phyloP scores from a whole-genome alignment of 37 sponge, comb jelly and placozoan species.

The Eunapius fragilis region DNA sequence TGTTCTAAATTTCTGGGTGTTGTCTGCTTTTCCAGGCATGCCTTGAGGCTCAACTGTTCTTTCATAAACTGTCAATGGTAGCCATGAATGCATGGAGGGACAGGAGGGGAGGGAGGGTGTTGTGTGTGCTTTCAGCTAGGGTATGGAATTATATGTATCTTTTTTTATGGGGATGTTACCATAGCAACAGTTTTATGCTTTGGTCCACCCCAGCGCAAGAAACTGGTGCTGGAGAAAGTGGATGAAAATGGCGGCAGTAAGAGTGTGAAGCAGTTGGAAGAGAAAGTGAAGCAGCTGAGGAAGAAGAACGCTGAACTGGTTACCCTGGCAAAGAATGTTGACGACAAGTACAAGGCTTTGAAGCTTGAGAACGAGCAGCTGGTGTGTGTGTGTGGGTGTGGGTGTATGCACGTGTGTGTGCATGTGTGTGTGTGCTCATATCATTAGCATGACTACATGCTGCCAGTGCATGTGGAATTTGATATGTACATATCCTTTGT shows the following conservation, averaged over 20 bases:
- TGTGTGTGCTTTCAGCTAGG: no score
- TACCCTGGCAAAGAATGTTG: conserved; percentile 60
- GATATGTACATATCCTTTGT: background rate
- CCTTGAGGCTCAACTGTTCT: no score
- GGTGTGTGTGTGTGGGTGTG: conserved; percentile 15
- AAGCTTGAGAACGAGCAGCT: conserved; percentile 66
- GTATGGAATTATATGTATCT: no score
- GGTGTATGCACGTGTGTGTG: background rate
- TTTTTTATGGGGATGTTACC: no score
- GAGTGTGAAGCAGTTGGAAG: conserved; percentile 24
- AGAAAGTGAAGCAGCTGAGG: conserved; percentile 59
- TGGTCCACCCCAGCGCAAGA: conserved; percentile 3
- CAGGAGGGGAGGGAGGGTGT: no score
- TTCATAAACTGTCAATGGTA: no score
- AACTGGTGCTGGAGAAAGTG: background rate
- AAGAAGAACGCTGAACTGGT: conserved; percentile 76
- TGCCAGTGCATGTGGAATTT: background rate
- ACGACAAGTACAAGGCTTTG: conserved; percentile 59
- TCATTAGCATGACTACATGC: background rate
- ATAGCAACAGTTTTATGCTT: no score
- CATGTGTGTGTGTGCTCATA: background rate
- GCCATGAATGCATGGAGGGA: no score
- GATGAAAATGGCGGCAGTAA: conserved; percentile 23
- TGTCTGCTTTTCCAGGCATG: no score
- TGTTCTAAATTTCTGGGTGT: no score